Evolutionary conservation across 2,888 invertebrate genomes (phyloP), one percentile per base, ranked within the genome.

Genomic region (Sialis lutaria): DNA sequence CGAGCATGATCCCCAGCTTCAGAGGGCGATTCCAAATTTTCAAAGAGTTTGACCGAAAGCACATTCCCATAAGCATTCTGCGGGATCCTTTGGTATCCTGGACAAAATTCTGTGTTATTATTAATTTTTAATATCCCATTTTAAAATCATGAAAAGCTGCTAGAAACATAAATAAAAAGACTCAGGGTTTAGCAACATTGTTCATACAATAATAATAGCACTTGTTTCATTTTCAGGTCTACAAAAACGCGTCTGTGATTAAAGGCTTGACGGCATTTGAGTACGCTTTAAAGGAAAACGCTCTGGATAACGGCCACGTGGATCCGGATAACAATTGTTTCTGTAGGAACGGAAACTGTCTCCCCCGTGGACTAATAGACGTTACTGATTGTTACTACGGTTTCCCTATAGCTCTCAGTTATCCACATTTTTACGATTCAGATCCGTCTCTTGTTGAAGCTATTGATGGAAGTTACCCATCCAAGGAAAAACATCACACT

Each of bases 301-400:
- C 83, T 52, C 64, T 90, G 57, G 89, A 89, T 56, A 87, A 88
- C 56, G 87, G 88, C 0, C 70, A 70, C 46, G 58, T 70, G 31
- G 72, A 78, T 51, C 66, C 77, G n/a, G 75, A 79, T 1, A 90
- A 90, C 62, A 77, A 80, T 55, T 91, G 91, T 56, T 91, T 81
- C 64, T 91, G 92, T 56, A 71, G 79, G 52, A 62, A 77, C 37
- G 80, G 80, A 67, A 61, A 64, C 49, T 89, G 89, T 57, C 68
- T 87, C 10, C 79, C 79, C 4, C 64, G 70, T 34, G 91, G 91
- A 6, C 63, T 90, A 3, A 71, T 88, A 31, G 90, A 91, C 58
- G 88, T 91, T 35, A 76, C 82, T 0, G 82, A 82, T 45, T 91
- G 91, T 58, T 90, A 90, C 65, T 90, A 89, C 58, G 89, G 90